These are phyloP conservation scores for Thaumetopoea pityocampa DNA, from an alignment of 1,140 invertebrate genomes.

Conservation along the genomic window DNA sequence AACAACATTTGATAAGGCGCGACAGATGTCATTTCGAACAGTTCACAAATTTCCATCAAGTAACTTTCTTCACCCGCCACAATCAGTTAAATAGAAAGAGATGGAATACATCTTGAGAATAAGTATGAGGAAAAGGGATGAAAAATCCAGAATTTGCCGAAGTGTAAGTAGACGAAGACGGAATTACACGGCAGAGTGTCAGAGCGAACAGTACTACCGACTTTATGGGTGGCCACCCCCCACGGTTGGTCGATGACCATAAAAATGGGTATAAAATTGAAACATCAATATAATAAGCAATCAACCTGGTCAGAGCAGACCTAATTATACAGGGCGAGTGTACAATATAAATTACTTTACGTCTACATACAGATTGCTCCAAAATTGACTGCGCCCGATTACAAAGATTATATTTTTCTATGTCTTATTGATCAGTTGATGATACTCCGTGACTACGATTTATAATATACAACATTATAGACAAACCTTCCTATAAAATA, in stretches of 20 bases:
- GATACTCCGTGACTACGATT: too few relatives aligned
- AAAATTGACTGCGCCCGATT: too few relatives aligned
- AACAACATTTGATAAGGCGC: background rate
- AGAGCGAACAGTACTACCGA: conserved; percentile 36
- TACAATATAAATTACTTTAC: conserved; percentile 65
- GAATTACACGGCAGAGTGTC: conserved; percentile 25
- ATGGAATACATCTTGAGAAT: conserved; percentile 22
- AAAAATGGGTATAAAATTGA: conserved; percentile 76
- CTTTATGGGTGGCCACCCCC: conserved; percentile 70
- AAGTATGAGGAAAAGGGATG: conserved; percentile 28
- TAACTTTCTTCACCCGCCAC: conserved; percentile 58
- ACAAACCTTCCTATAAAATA: too few relatives aligned
- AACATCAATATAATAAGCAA: conserved; percentile 76
- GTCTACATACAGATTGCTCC: conserved; percentile 58
- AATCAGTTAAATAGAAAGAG: conserved; percentile 46
- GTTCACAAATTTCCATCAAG: conserved; percentile 18
- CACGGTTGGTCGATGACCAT: conserved; percentile 72
- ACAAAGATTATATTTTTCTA: too few relatives aligned
- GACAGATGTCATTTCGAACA: too few relatives aligned
- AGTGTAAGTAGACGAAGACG: conserved; percentile 48
- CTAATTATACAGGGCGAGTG: conserved; percentile 68
- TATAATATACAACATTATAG: too few relatives aligned
- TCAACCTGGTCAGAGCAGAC: conserved; percentile 57
- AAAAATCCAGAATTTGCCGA: conserved; percentile 27
- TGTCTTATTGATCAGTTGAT: too few relatives aligned